phyloP scores from a whole-genome alignment of 2,113 vertebrate species.

The Podarcis raffonei region DNA sequence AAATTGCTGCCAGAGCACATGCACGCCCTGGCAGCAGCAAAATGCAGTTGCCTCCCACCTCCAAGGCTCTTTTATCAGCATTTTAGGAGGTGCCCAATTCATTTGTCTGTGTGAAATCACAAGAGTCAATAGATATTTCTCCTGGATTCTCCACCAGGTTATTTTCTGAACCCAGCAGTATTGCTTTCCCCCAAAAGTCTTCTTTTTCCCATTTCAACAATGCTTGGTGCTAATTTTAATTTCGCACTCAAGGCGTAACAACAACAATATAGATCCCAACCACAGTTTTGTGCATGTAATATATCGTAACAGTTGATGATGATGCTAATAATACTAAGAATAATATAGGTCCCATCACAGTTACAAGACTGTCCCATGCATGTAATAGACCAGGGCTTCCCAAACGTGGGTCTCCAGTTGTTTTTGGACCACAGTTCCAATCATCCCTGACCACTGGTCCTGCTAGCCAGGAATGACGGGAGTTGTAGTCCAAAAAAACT shows the following conservation, averaged over 20 bases:
- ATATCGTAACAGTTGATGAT: not conserved
- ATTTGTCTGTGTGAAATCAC: constrained; percentile 60
- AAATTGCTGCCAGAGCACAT: constrained; percentile 72
- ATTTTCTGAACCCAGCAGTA: constrained; percentile 49
- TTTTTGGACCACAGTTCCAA: too few species aligned
- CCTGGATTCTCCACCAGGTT: constrained; percentile 25
- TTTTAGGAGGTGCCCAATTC: constrained; percentile 64
- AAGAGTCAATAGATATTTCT: constrained; percentile 42
- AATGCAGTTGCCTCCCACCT: constrained; percentile 62
- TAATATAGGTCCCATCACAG: not conserved
- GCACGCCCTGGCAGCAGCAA: constrained; percentile 66
- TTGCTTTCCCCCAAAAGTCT: not conserved
- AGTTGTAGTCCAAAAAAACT: too few species aligned
- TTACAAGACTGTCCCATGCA: too few species aligned
- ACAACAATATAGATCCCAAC: not conserved
- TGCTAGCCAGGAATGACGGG: too few species aligned
- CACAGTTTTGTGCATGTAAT: not conserved
- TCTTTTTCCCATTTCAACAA: constrained; percentile 25
- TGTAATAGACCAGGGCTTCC: too few species aligned
- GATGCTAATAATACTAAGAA: not conserved
- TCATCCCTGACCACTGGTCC: too few species aligned
- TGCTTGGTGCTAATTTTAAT: constrained; percentile 35
- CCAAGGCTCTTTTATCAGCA: constrained; percentile 72
- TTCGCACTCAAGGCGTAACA: constrained; percentile 41
- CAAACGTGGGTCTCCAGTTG: too few species aligned